Evolutionary conservation across 1,140 invertebrate genomes (phyloP).

Genomic region (Ceratitis capitata): DNA sequence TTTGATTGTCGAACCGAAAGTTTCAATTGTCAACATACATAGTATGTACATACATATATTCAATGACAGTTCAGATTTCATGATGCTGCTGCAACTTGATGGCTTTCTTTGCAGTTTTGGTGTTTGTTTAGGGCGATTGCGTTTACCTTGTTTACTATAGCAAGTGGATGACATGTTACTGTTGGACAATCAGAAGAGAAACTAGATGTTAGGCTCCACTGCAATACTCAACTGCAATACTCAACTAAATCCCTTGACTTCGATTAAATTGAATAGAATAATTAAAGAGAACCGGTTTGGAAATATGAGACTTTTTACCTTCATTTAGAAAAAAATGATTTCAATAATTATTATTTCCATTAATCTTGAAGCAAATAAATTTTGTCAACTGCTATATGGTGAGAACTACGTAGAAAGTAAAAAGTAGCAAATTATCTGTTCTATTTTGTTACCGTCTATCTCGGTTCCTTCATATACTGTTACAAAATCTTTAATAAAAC

Average conservation of each 20-base stretch:
- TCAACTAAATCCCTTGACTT: not conserved
- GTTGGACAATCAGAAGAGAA: not conserved
- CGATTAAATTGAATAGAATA: not conserved
- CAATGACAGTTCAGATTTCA: conserved; percentile 8
- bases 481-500: too few species aligned
- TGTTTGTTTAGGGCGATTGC: not conserved
- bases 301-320: not conserved
- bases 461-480: too few species aligned
- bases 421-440: too few species aligned
- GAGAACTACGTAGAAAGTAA: too few species aligned
- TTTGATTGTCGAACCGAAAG: not conserved
- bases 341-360: too few species aligned
- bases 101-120: not conserved
- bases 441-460: too few species aligned
- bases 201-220: not conserved
- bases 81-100: not conserved
- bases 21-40: not conserved
- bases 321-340: too few species aligned
- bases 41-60: not conserved
- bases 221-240: not conserved
- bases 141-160: not conserved
- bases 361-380: too few species aligned
- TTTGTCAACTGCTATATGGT: too few species aligned
- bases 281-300: not conserved
- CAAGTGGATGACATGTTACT: not conserved